A percentile compares a stretch with the other conserved stretches of the same genome.
Conservation (phyloP, 2,113 vertebrate species). For the Serilophus lunatus region DNA sequence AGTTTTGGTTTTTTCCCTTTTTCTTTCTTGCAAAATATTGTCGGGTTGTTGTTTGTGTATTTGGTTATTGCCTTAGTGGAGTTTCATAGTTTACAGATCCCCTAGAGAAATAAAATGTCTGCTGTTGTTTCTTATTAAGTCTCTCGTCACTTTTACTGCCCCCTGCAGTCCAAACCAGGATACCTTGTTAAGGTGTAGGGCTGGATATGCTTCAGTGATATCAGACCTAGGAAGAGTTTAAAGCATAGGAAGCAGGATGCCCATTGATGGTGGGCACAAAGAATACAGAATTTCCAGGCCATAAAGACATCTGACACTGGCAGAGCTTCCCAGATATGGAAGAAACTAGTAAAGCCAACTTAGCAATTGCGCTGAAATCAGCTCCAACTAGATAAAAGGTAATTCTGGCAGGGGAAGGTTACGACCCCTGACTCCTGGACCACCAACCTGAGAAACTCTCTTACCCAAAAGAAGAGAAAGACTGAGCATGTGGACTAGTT, state of each 20-base stretch:
- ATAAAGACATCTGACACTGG: neutral
- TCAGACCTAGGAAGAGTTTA: neutral
- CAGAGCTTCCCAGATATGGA: neutral
- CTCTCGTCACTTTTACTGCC: too few relatives aligned
- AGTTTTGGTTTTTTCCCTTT: too few relatives aligned
- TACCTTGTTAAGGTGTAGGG: neutral
- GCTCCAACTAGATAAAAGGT: neutral
- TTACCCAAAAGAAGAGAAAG: neutral
- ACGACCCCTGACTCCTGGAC: rapidly evolving
- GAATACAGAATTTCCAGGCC: neutral
- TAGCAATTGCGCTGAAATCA: neutral
- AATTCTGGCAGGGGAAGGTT: neutral
- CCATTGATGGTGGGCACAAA: neutral
- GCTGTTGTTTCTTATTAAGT: too few relatives aligned
- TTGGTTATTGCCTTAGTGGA: too few relatives aligned
- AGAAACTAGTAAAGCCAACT: neutral
- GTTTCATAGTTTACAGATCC: too few relatives aligned
- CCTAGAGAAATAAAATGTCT: too few relatives aligned
- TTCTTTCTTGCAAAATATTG: too few relatives aligned
- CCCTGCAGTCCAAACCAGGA: too few relatives aligned
- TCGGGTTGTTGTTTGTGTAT: too few relatives aligned
- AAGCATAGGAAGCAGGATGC: neutral
- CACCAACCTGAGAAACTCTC: neutral
- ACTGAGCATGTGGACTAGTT: too few relatives aligned
- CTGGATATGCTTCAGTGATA: neutral